Base-by-base conservation (phyloP, 2,888 invertebrate genomes). In the Deroplatys truncata region DNA sequence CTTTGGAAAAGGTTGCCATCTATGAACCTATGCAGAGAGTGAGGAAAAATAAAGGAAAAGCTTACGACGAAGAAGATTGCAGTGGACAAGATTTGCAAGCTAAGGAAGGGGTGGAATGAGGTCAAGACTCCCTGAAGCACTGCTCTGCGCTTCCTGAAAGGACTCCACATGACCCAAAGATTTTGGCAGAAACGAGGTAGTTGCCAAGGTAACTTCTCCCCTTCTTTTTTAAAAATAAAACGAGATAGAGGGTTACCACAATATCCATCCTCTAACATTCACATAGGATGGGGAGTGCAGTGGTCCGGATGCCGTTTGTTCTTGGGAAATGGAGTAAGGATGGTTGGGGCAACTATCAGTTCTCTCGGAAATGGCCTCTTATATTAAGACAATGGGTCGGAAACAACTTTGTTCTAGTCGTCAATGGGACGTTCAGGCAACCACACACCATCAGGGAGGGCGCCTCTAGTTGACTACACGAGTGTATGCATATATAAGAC, bases 351-450 rank as follows among this genome's bases (percentile, higher is more conserved):
- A 72, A 35, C 31, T 87, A 28, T 83, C 29, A 87, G 87, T 82
- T 87, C 87, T 87, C 86, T 86, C 86, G 82, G 86, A 89, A 89
- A 86, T 85, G 89, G 86, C 43, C 84, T 86, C 86, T 89, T 89
- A 89, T 89, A 89, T 89, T 89, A 89, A 89, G 89, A 89, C 89
- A 89, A 89, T 89, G 89, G 89, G 82, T 89, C 86, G 89, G 89
- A 89, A 89, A 86, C 86, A 86, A 86, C 89, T 86, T 43, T 84
- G 82, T 86, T 86, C 49, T 43, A 82, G 86, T 86, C 83, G 87
- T 82, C 82, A 86, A 86, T 86, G 82, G 31, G 49, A 86, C 86
- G 86, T 82, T 87, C 31, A 83, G 82, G 87, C 87, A 87, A 83
- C 83, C 87, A 83, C 87, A 72, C 56, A 72, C 56, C 56, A 72